phyloP scores from a whole-genome alignment of 2,888 invertebrate genomes.

The Ctena decussata region DNA sequence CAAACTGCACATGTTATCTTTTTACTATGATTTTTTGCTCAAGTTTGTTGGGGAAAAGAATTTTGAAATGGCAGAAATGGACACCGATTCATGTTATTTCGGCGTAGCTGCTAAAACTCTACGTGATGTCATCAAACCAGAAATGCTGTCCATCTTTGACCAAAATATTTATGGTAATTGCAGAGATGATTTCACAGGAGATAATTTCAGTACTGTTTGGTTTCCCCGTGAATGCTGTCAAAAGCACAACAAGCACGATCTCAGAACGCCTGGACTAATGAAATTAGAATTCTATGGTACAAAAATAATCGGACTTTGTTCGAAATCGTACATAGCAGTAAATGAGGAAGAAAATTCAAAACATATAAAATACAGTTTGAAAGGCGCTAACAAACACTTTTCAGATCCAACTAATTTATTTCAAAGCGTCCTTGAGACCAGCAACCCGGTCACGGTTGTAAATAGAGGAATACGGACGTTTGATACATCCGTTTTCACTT shows the following conservation, averaged over 20 bases:
- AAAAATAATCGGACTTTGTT: neutral
- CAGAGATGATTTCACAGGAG: neutral
- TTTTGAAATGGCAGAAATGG: constrained; percentile 55
- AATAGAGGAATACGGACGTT: neutral
- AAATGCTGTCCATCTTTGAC: neutral
- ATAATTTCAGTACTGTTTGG: neutral
- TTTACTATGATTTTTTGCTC: constrained; percentile 60
- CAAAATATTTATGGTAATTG: neutral
- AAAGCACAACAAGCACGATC: neutral
- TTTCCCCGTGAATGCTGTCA: neutral
- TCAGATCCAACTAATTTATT: neutral
- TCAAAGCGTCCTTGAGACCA: neutral
- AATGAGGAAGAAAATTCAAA: neutral
- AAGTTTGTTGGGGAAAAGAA: constrained; percentile 39
- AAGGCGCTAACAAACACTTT: neutral
- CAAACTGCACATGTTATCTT: constrained; percentile 62
- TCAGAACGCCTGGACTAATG: neutral
- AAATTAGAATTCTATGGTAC: neutral
- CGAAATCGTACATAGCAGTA: constrained; percentile 13
- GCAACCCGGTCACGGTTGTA: neutral
- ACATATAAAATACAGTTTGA: neutral
- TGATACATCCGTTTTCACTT: neutral
- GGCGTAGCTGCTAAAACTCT: neutral
- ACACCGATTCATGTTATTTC: constrained; percentile 56
- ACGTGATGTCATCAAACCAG: constrained; percentile 5